Conservation (phyloP, 2,113 vertebrate genomes). For the Melanostigma gelatinosum region DNA sequence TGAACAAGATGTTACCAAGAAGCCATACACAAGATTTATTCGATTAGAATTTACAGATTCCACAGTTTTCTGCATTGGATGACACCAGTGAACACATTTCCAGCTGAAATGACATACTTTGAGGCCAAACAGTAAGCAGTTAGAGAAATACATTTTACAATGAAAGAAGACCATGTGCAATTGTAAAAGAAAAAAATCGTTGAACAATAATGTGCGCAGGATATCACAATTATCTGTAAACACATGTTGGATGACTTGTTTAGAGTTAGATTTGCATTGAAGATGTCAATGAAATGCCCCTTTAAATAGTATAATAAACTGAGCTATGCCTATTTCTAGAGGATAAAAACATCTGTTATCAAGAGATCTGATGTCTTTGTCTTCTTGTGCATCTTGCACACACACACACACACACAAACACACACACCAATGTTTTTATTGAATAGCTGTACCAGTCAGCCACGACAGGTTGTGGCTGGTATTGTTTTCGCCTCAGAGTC, state of each 20-base stretch:
- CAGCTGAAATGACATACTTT: not conserved
- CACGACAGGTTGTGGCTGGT: not conserved
- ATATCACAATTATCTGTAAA: not conserved
- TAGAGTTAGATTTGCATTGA: not conserved
- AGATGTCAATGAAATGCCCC: not conserved
- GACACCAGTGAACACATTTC: not conserved
- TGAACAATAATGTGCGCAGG: not conserved
- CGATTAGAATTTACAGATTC: not conserved
- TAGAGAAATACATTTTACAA: rapidly evolving
- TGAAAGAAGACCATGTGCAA: not conserved
- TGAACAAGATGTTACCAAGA: slow-evolving; percentile 2
- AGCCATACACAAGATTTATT: not conserved
- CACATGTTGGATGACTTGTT: not conserved
- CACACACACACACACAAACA: not conserved
- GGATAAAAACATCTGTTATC: not conserved
- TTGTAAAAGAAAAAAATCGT: not conserved
- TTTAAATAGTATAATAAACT: not conserved
- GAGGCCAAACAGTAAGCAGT: not conserved
- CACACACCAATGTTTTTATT: slow-evolving; percentile 17
- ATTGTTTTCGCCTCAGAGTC: not conserved
- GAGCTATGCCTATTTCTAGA: not conserved
- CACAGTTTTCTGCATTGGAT: not conserved
- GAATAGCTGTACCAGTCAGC: slow-evolving; percentile 16
- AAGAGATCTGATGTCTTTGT: not conserved
- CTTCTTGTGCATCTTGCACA: not conserved